Conservation (phyloP, 2,888 invertebrate genomes). For the Allolobophora icterica region DNA sequence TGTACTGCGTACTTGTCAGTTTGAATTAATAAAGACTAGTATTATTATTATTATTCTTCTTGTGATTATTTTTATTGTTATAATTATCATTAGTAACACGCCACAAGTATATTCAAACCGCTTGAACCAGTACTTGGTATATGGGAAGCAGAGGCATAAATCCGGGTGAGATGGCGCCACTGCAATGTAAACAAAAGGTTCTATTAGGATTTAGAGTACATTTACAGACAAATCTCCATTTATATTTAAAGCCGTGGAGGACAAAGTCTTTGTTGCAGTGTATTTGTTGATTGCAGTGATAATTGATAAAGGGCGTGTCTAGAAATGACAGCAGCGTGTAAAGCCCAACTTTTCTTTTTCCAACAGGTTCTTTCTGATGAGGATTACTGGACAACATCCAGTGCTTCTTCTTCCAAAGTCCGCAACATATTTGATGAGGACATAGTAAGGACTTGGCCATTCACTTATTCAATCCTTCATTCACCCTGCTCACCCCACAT, state of each 20-base stretch:
- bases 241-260: not conserved
- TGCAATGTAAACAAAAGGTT: not conserved
- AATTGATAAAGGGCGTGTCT: not conserved
- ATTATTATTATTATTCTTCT: no score
- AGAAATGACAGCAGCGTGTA: not conserved
- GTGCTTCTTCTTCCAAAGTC: slow-evolving; percentile 41
- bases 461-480: not conserved
- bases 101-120: no score
- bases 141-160: no score
- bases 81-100: no score
- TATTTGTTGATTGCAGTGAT: not conserved
- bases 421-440: slow-evolving; percentile 43
- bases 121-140: no score
- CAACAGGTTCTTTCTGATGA: slow-evolving; percentile 37
- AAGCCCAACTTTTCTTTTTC: not conserved
- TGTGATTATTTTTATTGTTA: no score
- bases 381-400: slow-evolving; percentile 43
- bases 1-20: no score
- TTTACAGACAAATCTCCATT: no score
- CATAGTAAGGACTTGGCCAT: slow-evolving; percentile 34
- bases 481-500: not conserved
- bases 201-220: not conserved
- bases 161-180: not conserved
- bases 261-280: not conserved
- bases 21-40: no score